Base-by-base conservation (phyloP, 2,797 vertebrate genomes). In the Ambastaia sidthimunki region DNA sequence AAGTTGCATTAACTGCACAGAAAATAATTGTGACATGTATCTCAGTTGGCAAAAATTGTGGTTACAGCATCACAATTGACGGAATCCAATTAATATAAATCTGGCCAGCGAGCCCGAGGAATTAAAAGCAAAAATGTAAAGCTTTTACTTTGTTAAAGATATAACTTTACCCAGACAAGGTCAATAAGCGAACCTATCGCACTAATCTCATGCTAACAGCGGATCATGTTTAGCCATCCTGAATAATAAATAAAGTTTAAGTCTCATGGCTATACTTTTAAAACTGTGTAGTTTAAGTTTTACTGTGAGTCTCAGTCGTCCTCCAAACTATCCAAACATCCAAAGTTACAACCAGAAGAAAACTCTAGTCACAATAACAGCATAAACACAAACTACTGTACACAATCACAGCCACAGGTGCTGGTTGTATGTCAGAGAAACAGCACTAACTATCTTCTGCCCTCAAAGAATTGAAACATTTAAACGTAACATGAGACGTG, bases 401-500 rank as follows among this genome's bases (percentile, higher is more conserved):
- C 25, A 28, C 12, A 60, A 28, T 28, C 13, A 15, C 47, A 48
- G 15, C 4, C 19, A 13, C 3, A 10, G 16, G 55, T 28, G 47
- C 11, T 15, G 50, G 23, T 16, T 7, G 28, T 23, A 23, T 11
- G 71, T 52, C 15, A 50, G 15, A 63, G 31, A 19, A 62, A 55
- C 23, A 44, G 19, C 44, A 9, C 31, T 66, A n/a, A 28, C 31
- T 31, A 13, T 63, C 48, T 71, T 52, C 65, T 31, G 4, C 18
- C 23, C 48, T 12, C 44, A 70, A 71, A 63, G 13, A 25, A 63
- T 60, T 59, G 15, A 13, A 72, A 65, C 71, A 44, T 47, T 66
- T 71, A 74, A 37, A 68, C 2, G 81, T 68, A 60, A 69, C 28
- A 62, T 18, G 60, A 71, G 71, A 60, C 72, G 2, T 50, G 52